Evolutionary conservation across 2,888 invertebrate genomes (phyloP).

Genomic region (Macaria notata): DNA sequence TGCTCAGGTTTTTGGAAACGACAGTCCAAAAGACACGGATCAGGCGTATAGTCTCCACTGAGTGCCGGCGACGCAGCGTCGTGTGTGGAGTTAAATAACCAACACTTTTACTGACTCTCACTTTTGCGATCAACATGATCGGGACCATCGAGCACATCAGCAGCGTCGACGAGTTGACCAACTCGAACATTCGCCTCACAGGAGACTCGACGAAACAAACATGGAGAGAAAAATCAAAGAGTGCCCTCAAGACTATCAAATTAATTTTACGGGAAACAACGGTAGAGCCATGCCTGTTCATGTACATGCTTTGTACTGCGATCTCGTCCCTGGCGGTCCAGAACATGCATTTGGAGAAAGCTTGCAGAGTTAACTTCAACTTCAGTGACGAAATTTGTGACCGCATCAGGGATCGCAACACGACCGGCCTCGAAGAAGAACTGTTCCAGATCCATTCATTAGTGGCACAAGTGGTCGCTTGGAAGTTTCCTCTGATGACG

Average conservation of each 20-base stretch:
- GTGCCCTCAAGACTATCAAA: conserved; percentile 60
- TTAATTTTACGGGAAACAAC: conserved; percentile 71
- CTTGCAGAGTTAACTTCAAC: conserved; percentile 79
- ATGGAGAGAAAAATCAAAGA: conserved; percentile 63
- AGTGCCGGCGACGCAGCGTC: conserved; percentile 52
- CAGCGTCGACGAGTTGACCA: conserved; percentile 59
- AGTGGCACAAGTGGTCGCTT: conserved; percentile 79
- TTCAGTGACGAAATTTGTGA: conserved; percentile 80
- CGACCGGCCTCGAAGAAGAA: conserved; percentile 66
- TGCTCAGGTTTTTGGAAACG: conserved; percentile 73
- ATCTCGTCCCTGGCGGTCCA: conserved; percentile 84
- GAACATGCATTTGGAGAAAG: conserved; percentile 83
- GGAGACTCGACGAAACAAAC: conserved; percentile 45
- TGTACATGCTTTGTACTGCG: conserved; percentile 85
- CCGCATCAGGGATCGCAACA: conserved; percentile 66
- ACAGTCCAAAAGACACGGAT: conserved; percentile 63
- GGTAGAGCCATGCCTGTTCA: conserved; percentile 85
- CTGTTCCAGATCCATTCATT: conserved; percentile 70
- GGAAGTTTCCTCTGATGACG: conserved; percentile 84
- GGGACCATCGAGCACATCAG: conserved; percentile 53
- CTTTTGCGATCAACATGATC: conserved; percentile 61
- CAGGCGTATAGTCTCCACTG: conserved; percentile 59
- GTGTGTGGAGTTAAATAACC: conserved; percentile 53
- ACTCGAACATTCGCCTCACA: conserved; percentile 65
- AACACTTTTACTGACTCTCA: conserved; percentile 65